Evolutionary conservation across 2,113 vertebrate species (phyloP), one percentile per base, ranked within the genome.

Genomic region (Brienomyrus brachyistius): DNA sequence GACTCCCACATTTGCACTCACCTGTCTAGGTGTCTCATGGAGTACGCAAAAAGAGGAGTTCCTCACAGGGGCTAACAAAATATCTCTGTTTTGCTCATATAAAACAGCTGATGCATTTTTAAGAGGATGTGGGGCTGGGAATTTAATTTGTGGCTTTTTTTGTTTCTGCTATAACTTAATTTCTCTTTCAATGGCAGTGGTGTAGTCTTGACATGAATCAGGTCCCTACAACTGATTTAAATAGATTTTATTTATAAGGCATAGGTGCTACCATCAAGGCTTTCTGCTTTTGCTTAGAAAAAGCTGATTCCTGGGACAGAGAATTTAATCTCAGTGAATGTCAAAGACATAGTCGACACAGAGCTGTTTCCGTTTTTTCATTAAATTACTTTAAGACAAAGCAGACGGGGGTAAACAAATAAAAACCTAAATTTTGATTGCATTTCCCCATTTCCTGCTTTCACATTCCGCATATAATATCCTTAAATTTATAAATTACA

Each of bases 321-420:
- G 23, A 89, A 82, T 54, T 54, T 80, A 54, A 89, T 89, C 88
- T 90, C 48, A 45, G 35, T 80, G 43, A 47, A 87, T 54, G 70
- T 86, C 56, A 51, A 80, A 87, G 6, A 52, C 62, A 74, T 47
- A 19, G 59, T 27, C 7, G 59, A 54, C 31, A 74, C 85, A 77
- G 85, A 51, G 66, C 19, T 90, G 13, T 77, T 56, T 87, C 40
- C 45, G 62, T 35, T 85, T 86, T 52, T 43, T 48, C 82, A 62
- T 45, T 66, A 51, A 80, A 87, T 77, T 52, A 45, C 62, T 86
- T 87, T 89, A 52, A 86, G 51, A 85, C 21, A 70, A 74, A 70
- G 19, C 48, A 43, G n/a, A 87, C 23, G 19, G 80, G 40, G 51
- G 80, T 47, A 89, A 47, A 21, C 52, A 84, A 85, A 59, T 62